Conservation (phyloP, 2,797 vertebrate species). For the Pipistrellus nathusii region DNA sequence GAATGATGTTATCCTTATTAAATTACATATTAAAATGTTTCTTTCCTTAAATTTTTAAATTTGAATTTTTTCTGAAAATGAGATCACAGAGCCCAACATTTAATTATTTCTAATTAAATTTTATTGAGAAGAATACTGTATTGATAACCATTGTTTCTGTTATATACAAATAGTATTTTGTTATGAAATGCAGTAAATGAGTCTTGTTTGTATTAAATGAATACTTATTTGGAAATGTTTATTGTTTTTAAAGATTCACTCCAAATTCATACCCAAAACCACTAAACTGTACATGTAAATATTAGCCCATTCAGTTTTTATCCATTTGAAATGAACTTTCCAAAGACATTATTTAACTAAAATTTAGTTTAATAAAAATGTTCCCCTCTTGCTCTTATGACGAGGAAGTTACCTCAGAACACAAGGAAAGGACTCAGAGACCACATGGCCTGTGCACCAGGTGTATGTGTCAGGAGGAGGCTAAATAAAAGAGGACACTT, state of each 20-base stretch:
- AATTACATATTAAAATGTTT: background rate
- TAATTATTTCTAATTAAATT: background rate
- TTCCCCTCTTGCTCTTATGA: background rate
- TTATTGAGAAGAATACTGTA: background rate
- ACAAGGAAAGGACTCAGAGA: background rate
- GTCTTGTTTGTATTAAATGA: background rate
- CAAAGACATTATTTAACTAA: background rate
- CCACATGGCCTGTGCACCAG: background rate
- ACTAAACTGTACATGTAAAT: background rate
- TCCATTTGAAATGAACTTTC: background rate
- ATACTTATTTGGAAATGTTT: background rate
- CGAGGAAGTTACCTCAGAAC: background rate
- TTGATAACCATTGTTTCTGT: background rate
- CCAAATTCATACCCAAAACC: background rate
- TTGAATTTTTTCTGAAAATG: slow-evolving; percentile 2
- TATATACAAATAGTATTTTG: background rate
- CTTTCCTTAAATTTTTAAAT: background rate
- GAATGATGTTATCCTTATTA: background rate
- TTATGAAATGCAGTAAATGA: background rate
- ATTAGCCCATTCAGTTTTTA: background rate
- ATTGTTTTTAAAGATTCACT: background rate
- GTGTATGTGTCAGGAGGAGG: background rate
- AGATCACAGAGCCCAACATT: background rate
- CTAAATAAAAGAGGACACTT: background rate
- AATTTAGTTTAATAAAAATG: background rate